phyloP scores from a whole-genome alignment of 2,888 invertebrate species.

The Phengaris alcon region DNA sequence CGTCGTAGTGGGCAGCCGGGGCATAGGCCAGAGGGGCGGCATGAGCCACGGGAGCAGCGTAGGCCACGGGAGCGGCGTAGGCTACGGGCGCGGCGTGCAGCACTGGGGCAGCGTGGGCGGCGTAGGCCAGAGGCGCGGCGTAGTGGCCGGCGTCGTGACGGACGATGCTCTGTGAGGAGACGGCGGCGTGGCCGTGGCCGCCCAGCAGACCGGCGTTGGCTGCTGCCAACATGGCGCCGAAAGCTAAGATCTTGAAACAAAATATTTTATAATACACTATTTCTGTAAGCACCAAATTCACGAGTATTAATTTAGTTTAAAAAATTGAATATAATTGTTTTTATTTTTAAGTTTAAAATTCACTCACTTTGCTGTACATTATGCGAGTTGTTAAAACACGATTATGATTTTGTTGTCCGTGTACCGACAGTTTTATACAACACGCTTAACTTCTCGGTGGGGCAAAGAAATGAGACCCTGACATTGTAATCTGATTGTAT shows the following conservation, averaged over 20 bases:
- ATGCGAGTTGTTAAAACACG: conserved; percentile 45
- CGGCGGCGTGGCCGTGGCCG: conserved; percentile 48
- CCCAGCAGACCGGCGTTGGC: conserved; percentile 59
- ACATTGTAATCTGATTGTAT: conserved; percentile 57
- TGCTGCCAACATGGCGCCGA: conserved; percentile 48
- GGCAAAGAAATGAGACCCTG: conserved; percentile 62
- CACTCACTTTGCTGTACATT: conserved; percentile 67
- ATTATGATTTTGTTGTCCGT: background rate
- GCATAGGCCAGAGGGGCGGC: conserved; percentile 45
- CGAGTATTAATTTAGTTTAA: background rate
- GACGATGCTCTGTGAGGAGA: conserved; percentile 55
- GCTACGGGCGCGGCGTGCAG: conserved; percentile 44
- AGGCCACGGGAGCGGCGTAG: conserved; percentile 45
- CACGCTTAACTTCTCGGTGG: conserved; percentile 44
- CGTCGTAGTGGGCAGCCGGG: conserved; percentile 46
- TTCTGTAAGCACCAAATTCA: background rate
- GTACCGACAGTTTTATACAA: conserved; percentile 23
- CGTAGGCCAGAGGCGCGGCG: conserved; percentile 35
- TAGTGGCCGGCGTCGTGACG: conserved; percentile 51
- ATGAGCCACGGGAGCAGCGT: conserved; percentile 45
- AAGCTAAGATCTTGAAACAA: conserved; percentile 43
- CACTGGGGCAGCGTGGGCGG: conserved; percentile 40
- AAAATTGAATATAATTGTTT: background rate
- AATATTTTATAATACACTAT: background rate
- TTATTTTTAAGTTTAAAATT: background rate